phyloP scores from a whole-genome alignment of 2,888 invertebrate species.

The Conchocele bisecta region DNA sequence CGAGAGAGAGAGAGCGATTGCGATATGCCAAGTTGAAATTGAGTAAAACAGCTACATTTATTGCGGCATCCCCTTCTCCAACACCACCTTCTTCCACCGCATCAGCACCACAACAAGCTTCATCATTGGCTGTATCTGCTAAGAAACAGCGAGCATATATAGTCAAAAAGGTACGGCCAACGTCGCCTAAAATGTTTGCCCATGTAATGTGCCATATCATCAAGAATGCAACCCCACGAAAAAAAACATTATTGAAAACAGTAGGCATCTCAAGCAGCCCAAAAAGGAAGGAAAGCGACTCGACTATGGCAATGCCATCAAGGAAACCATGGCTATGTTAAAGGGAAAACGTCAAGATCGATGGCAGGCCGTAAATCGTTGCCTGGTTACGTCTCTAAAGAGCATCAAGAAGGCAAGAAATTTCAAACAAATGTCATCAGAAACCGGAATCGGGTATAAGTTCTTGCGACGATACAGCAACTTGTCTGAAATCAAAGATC shows the following conservation, averaged over 20 bases:
- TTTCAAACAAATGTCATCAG: constrained; percentile 1
- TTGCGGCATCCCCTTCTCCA: not conserved
- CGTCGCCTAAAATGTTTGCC: not conserved
- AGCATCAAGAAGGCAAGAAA: not conserved
- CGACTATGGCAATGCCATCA: not conserved
- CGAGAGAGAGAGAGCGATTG: not conserved
- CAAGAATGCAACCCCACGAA: not conserved
- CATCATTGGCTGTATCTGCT: not conserved
- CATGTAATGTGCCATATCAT: not conserved
- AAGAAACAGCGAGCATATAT: not conserved
- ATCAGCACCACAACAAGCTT: not conserved
- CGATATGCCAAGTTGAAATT: not conserved
- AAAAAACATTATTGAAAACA: not conserved
- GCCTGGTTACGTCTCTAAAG: not conserved
- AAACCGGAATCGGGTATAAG: not conserved
- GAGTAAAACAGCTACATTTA: not conserved
- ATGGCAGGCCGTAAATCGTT: not conserved
- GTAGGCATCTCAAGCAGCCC: constrained; percentile 7
- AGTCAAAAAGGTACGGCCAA: not conserved
- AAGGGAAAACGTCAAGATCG: not conserved
- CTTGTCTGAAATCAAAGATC: not conserved
- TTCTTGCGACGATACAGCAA: not conserved
- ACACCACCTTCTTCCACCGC: constrained; percentile 1
- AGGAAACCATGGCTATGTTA: not conserved
- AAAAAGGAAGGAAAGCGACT: not conserved